phyloP scores from a whole-genome alignment of 2,888 invertebrate species.

The Eristalis arbustorum region DNA sequence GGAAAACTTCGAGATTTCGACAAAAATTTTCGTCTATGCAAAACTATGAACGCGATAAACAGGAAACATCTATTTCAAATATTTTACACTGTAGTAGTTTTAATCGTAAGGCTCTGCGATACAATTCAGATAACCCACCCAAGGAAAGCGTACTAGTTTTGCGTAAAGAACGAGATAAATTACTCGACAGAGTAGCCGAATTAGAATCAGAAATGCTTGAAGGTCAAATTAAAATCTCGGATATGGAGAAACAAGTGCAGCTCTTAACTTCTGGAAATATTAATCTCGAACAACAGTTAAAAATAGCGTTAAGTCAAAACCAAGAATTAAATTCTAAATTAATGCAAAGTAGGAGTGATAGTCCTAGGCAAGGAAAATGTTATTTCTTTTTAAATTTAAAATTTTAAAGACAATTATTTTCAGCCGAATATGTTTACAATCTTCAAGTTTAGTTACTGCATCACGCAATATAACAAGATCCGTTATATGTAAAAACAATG shows the following conservation, averaged over 20 bases:
- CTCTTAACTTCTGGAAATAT: conserved; percentile 82
- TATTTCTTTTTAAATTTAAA: background rate
- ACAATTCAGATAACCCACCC: conserved; percentile 77
- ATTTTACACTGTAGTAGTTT: conserved; percentile 71
- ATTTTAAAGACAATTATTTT: background rate
- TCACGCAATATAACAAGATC: conserved; percentile 22
- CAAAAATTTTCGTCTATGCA: conserved; percentile 87
- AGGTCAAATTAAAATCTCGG: conserved; percentile 84
- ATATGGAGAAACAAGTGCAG: conserved; percentile 85
- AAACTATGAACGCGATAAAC: conserved; percentile 77
- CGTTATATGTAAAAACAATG: background rate
- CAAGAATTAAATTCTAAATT: conserved; percentile 83
- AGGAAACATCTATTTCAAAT: conserved; percentile 66
- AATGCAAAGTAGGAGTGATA: conserved; percentile 77
- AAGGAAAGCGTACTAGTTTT: conserved; percentile 83
- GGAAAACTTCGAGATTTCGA: conserved; percentile 86
- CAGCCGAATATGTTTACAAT: conserved; percentile 42
- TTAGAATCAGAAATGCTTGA: conserved; percentile 88
- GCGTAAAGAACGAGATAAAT: conserved; percentile 87
- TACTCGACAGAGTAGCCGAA: conserved; percentile 88
- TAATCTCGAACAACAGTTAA: conserved; percentile 84
- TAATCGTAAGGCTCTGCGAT: conserved; percentile 77
- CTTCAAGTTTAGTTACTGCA: conserved; percentile 6
- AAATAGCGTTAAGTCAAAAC: conserved; percentile 82
- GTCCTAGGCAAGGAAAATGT: conserved; percentile 75